Conservation (phyloP, 2,797 vertebrate genomes). For the Carapus acus region DNA sequence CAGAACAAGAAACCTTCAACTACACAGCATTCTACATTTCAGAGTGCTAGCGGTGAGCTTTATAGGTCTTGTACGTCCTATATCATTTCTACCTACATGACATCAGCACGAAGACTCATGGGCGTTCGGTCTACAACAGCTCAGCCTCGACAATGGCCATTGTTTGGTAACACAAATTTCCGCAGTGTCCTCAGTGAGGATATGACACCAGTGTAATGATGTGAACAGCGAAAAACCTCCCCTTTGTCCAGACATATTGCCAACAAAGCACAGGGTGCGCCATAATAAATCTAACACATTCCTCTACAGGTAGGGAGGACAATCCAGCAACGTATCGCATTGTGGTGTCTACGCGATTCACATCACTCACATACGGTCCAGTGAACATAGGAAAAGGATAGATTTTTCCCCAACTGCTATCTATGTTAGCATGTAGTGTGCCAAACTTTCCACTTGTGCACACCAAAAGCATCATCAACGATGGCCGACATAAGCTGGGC, state of each 20-base stretch:
- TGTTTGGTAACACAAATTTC: constrained; percentile 7
- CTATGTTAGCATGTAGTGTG: background rate
- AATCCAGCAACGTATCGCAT: constrained; percentile 10
- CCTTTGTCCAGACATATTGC: constrained; percentile 28
- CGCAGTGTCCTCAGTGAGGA: constrained; percentile 14
- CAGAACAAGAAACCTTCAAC: too few relatives aligned
- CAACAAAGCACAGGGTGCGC: constrained; percentile 39
- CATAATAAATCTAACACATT: constrained; percentile 51
- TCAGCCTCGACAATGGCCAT: constrained; percentile 12
- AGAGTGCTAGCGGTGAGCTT: background rate
- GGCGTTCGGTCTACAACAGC: constrained; percentile 17
- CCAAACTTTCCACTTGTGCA: too few relatives aligned
- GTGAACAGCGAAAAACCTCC: constrained; percentile 23
- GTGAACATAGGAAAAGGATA: background rate
- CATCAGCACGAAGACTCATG: constrained; percentile 32
- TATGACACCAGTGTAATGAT: constrained; percentile 23
- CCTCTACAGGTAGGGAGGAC: constrained; percentile 32
- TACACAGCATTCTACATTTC: too few relatives aligned
- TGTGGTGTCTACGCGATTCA: constrained; percentile 8
- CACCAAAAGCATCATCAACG: constrained; percentile 12
- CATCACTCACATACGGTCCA: constrained; percentile 18
- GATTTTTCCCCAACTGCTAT: background rate
- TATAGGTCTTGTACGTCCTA: constrained; percentile 3
- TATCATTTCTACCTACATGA: constrained; percentile 13
- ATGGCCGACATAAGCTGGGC: too few relatives aligned